Conservation (phyloP, 2,113 vertebrate species). For the Alexandromys fortis region DNA sequence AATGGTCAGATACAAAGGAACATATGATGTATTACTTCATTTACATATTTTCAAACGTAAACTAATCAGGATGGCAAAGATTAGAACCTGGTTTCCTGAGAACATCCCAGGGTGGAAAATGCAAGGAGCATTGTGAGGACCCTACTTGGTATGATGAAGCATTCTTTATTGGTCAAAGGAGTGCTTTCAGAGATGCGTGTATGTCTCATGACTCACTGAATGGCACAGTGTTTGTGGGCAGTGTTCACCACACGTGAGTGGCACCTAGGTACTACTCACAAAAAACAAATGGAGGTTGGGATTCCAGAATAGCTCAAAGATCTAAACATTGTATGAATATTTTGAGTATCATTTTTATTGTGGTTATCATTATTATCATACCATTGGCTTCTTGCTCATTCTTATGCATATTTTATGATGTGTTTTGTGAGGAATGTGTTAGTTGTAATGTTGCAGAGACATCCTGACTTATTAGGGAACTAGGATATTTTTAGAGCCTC, state of each 20-base stretch:
- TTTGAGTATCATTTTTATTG: not conserved
- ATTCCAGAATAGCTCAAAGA: not conserved
- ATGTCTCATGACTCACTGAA: not conserved
- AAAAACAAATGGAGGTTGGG: not conserved
- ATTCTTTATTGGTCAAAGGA: not conserved
- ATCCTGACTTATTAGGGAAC: too few species aligned
- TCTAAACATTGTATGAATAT: not conserved
- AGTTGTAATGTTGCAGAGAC: too few species aligned
- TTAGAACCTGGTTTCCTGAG: not conserved
- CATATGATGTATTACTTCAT: not conserved
- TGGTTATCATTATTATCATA: not conserved
- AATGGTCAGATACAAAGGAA: not conserved
- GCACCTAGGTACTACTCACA: not conserved
- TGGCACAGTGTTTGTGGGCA: not conserved
- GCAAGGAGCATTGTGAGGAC: not conserved
- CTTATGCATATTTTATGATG: not conserved
- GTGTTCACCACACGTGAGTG: not conserved
- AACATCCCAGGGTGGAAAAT: not conserved
- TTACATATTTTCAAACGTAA: not conserved
- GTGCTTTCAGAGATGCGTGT: not conserved
- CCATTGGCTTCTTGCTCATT: not conserved
- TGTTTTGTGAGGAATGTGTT: too few species aligned
- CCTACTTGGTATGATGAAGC: not conserved
- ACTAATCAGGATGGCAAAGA: not conserved
- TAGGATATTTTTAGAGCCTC: too few species aligned